These are phyloP conservation scores for Cyclargus thomasi DNA, from an alignment of 1,140 invertebrate genomes.

Conservation along the genomic window DNA sequence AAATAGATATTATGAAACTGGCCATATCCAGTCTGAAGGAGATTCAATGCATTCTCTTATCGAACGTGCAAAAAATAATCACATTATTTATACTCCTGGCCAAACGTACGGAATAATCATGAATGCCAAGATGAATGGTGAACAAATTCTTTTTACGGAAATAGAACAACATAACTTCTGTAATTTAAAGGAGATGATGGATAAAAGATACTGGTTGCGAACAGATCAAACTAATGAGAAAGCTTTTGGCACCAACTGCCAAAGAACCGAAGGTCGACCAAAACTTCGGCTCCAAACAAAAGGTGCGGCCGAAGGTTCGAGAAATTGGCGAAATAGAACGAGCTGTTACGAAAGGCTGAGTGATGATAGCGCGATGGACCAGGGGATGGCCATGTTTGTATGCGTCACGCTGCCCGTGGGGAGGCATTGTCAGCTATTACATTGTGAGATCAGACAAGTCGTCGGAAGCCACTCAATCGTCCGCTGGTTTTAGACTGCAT, in stretches of 20 bases:
- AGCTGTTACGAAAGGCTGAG: too few species aligned
- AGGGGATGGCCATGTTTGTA: too few species aligned
- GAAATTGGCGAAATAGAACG: too few species aligned
- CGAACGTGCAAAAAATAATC: slow-evolving; percentile 35
- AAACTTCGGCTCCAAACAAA: too few species aligned
- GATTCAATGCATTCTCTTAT: slow-evolving; percentile 44
- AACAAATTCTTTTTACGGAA: slow-evolving; percentile 6
- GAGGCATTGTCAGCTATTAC: too few species aligned
- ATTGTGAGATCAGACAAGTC: too few species aligned
- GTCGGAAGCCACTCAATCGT: too few species aligned
- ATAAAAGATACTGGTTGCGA: background rate
- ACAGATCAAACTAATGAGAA: background rate
- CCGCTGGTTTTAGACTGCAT: too few species aligned
- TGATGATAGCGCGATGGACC: too few species aligned
- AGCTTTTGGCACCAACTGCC: background rate
- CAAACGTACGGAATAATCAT: slow-evolving; percentile 26
- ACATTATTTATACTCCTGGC: slow-evolving; percentile 28
- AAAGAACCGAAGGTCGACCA: too few species aligned
- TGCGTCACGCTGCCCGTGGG: too few species aligned
- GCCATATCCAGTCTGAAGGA: slow-evolving; percentile 41
- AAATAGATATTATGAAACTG: slow-evolving; percentile 41
- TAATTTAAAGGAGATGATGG: background rate
- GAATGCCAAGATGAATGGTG: slow-evolving; percentile 17
- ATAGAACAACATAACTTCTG: background rate
- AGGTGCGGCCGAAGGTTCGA: too few species aligned